Percentiles rank a stretch among this genome's conserved stretches.
phyloP scores from a whole-genome alignment of 2,797 vertebrate species.

The Ispidina picta region DNA sequence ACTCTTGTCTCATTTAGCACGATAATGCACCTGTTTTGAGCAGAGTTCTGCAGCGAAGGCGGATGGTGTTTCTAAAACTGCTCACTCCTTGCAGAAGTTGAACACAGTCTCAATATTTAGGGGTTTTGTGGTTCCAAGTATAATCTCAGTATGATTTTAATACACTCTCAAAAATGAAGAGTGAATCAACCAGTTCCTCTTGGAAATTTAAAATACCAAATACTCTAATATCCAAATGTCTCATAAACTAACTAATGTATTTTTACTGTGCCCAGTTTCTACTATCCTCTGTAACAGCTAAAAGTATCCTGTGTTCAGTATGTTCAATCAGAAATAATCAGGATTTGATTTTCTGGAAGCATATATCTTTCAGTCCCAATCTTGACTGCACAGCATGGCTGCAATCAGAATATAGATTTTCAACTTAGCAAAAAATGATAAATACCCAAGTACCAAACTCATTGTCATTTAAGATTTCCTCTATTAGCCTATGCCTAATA shows the following conservation, averaged over 20 bases:
- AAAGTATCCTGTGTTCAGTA: background rate
- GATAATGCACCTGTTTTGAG: background rate
- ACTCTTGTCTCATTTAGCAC: background rate
- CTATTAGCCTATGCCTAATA: background rate
- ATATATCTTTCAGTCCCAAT: background rate
- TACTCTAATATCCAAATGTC: background rate
- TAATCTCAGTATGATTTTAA: background rate
- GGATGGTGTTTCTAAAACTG: background rate
- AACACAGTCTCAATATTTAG: background rate
- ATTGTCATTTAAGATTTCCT: background rate
- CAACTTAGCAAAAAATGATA: background rate
- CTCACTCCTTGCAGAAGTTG: background rate
- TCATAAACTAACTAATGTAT: background rate
- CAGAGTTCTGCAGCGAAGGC: background rate
- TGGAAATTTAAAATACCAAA: background rate
- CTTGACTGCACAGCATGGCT: background rate
- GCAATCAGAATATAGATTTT: background rate
- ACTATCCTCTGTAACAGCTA: background rate
- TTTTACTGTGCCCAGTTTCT: background rate
- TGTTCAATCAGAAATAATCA: background rate
- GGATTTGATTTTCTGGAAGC: background rate
- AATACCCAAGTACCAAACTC: background rate
- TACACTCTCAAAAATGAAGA: background rate
- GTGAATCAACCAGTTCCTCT: background rate
- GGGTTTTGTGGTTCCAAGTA: background rate